Evolutionary conservation across 1,140 invertebrate genomes (phyloP).

Genomic region (Phthorimaea operculella): DNA sequence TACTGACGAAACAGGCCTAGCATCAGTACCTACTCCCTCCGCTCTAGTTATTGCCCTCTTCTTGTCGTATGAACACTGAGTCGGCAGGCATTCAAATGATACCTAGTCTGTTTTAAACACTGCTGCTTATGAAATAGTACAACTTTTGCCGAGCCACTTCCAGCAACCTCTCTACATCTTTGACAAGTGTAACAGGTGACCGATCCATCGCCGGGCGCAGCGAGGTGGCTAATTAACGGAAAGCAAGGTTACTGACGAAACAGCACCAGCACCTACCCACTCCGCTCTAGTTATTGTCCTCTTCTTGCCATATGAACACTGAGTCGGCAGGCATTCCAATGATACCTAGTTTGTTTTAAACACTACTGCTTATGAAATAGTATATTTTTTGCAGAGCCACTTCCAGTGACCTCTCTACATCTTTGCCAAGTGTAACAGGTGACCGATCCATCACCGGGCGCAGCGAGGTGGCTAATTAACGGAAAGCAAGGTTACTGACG

Average conservation of each 20-base stretch:
- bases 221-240: slow-evolving; percentile 55
- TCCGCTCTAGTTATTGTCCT: too few relatives aligned
- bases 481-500: slow-evolving; percentile 55
- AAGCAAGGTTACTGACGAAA: slow-evolving; percentile 59
- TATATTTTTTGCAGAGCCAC: too few relatives aligned
- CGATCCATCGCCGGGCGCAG: slow-evolving; percentile 57
- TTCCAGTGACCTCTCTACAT: slow-evolving; percentile 15
- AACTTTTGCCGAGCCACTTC: slow-evolving; percentile 10
- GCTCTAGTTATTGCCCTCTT: too few relatives aligned
- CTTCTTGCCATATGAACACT: too few relatives aligned
- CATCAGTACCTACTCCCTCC: slow-evolving; percentile 16
- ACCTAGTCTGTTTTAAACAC: too few relatives aligned
- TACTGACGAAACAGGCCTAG: slow-evolving; percentile 45
- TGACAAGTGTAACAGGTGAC: slow-evolving; percentile 39
- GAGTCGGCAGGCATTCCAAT: too few relatives aligned
- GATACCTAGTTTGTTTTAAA: too few relatives aligned
- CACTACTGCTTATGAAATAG: too few relatives aligned
- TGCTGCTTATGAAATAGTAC: too few relatives aligned
- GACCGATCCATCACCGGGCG: slow-evolving; percentile 58
- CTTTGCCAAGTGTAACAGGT: slow-evolving; percentile 37
- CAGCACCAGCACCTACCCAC: slow-evolving; percentile 22
- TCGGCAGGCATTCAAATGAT: too few relatives aligned
- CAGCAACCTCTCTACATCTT: slow-evolving; percentile 10
- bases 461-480: slow-evolving; percentile 56
- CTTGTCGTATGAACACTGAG: too few relatives aligned